phyloP scores from a whole-genome alignment of 2,113 vertebrate genomes.

The Alexandromys fortis region DNA sequence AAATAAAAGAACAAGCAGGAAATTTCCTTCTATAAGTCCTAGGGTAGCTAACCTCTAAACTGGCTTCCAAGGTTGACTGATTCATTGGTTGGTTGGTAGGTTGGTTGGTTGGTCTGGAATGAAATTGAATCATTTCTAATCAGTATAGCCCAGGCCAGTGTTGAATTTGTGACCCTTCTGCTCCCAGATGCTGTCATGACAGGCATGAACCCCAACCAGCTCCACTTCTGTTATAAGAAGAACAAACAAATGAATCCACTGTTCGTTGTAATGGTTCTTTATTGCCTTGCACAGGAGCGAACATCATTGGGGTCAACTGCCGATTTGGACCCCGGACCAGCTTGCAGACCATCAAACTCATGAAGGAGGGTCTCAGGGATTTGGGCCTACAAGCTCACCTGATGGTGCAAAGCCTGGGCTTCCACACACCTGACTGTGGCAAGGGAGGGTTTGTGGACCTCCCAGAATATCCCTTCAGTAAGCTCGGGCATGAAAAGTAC shows the following conservation, averaged over 20 bases:
- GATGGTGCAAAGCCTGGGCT: slow-evolving; percentile 93
- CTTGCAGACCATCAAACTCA: slow-evolving; percentile 90
- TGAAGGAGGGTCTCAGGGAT: slow-evolving; percentile 93
- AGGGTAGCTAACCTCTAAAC: not conserved
- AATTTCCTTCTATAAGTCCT: not conserved
- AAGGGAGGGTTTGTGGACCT: slow-evolving; percentile 96
- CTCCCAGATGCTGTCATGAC: not conserved
- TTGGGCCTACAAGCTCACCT: slow-evolving; percentile 91
- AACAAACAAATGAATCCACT: not conserved
- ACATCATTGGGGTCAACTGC: slow-evolving; percentile 94
- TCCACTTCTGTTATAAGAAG: not conserved
- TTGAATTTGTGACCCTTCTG: not conserved
- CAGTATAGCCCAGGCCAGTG: not conserved
- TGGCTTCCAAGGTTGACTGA: not conserved
- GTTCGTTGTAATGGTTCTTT: not conserved
- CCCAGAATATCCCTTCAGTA: slow-evolving; percentile 96
- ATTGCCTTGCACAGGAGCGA: slow-evolving; percentile 87
- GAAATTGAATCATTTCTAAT: not conserved
- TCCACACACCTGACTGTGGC: slow-evolving; percentile 94
- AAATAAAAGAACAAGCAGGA: not conserved
- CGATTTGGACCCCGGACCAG: slow-evolving; percentile 92
- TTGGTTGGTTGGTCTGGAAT: not conserved
- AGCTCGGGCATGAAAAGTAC: slow-evolving; percentile 15
- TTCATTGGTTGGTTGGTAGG: not conserved
- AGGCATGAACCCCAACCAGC: not conserved